Conservation (phyloP, 2,797 vertebrate genomes). For the Halcyon chelicuti region DNA sequence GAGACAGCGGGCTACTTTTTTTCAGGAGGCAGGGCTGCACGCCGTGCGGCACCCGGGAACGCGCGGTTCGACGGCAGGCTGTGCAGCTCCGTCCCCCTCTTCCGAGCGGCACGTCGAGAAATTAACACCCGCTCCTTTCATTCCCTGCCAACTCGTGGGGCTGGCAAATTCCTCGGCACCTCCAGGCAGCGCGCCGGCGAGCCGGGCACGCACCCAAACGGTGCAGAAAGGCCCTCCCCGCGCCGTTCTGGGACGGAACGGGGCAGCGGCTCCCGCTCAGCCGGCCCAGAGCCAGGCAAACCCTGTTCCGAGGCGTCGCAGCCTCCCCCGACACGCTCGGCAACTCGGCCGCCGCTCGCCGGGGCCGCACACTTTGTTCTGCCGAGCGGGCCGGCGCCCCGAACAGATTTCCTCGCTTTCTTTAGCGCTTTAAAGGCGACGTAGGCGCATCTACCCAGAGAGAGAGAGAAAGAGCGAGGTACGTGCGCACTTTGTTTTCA, state of each 20-base stretch:
- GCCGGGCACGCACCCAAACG: constrained; percentile 31
- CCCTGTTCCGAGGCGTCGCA: neutral
- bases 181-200: neutral
- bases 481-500: constrained; percentile 12
- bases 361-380: neutral
- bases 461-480: neutral
- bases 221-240: neutral
- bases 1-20: constrained; percentile 40
- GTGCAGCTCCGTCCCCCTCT: neutral
- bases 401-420: neutral
- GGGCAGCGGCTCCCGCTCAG: neutral
- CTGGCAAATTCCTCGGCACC: constrained; percentile 65
- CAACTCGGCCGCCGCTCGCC: neutral
- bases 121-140: constrained; percentile 67
- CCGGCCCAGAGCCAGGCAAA: neutral
- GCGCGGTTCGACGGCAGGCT: neutral
- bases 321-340: neutral
- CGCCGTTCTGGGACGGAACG: rapidly evolving
- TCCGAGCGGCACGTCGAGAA: constrained; percentile 26
- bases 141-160: constrained; percentile 60
- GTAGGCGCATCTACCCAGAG: neutral
- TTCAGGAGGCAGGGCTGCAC: neutral
- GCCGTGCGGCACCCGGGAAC: constrained; percentile 59
- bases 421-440: neutral
- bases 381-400: neutral